Base-by-base conservation (phyloP, 2,888 invertebrate genomes). In the Macrophya alboannulata region DNA sequence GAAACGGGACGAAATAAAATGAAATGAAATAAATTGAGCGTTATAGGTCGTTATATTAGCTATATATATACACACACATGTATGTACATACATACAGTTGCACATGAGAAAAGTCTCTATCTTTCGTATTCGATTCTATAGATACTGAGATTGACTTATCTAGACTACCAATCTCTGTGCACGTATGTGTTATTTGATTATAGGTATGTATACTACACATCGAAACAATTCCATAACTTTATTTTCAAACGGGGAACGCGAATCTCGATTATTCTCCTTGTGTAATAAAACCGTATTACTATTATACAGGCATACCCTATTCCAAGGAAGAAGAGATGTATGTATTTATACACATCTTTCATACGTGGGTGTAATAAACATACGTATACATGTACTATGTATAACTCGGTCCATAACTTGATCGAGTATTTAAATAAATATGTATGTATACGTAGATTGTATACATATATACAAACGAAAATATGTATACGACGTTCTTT, bases 201-300 rank as follows among this genome's bases (percentile, higher is more conserved):
- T 4, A 10, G n/a, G 10, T 12, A 21, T 62, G 21, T 2, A 62
- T n/a, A 25, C 21, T 10, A 62, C 51, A 51, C 51, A 17, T 5
- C 25, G 62, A 62, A 21, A 25, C 12, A 62, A 21, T 62, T 25
- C 25, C 62, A 21, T 62, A 62, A 62, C n/a, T 62, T 71, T 71
- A 40, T 71, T 71, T 71, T 2, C 40, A 71, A 71, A 15, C 43
- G 31, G 71, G 31, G 43, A 71, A 40, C n/a, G 3, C 9, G 31
- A 15, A 71, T 71, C 43, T 43, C 71, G 71, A 40, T 71, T 71
- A 40, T 71, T 40, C 40, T 43, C n/a, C n/a, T n/a, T 40, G 40
- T 71, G 40, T 71, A 71, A 37, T 71, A 71, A 71, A 71, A 71
- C 40, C 71, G 40, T 71, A 71, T 71, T 71, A n/a, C 71, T 71